Evolutionary conservation across 2,888 invertebrate genomes (phyloP), one percentile per base, ranked within the genome.

Genomic region (Synergus umbraculus): DNA sequence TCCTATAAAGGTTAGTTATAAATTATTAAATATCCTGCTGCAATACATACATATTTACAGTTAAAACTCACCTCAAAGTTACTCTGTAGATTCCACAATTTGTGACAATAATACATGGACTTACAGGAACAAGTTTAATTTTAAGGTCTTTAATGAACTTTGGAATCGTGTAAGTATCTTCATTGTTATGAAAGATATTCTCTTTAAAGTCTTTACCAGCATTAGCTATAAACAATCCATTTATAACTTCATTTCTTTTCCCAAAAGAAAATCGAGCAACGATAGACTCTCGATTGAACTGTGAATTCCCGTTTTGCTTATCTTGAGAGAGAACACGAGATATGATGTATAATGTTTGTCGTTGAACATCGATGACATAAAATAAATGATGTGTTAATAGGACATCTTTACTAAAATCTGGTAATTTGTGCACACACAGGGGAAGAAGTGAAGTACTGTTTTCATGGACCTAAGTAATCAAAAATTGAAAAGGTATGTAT

Each of bases 301-400:
- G 94, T 58, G 91, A 88, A 85, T 93, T 93, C 69, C 93, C 93
- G 85, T 93, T 93, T 76, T 93, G 89, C 81, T 93, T 90, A 86
- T 93, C 93, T 90, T 94, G 94, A 22, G 94, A 94, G 77, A 94
- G 90, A 83, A 93, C 93, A 82, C 94, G 93, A 84, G 95, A 95
- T 80, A 95, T 90, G 76, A 95, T 89, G 18, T 93, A 92, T 76
- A 95, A 87, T 18, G 92, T 89, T 85, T 93, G 92, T 76, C 92
- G 91, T 77, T 92, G 93, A 54, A 90, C 88, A 87, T 94, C 93
- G 67, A 94, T 93, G 67, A 94, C 93, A 88, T 95, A 96, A 86
- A 96, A 94, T 83, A 96, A 93, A 87, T 94, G 94, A 88, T 95
- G 95, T 44, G 96, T 95, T 76, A 96, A 93, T 81, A 96, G 91